These are phyloP conservation scores for Parotocinclus haroldoi DNA, from an alignment of 2,797 vertebrate species.

Conservation along the genomic window DNA sequence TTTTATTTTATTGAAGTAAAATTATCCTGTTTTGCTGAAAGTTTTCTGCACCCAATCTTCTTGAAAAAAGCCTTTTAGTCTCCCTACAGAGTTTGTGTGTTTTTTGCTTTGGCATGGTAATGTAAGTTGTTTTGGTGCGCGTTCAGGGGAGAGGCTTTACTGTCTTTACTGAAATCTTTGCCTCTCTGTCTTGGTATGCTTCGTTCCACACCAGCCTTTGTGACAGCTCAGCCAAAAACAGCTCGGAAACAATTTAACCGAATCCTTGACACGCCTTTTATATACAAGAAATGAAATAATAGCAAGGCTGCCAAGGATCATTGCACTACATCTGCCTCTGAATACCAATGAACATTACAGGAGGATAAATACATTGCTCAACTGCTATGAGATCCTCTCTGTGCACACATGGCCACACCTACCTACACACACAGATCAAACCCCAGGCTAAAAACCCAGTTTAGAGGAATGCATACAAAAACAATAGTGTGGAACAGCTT, in stretches of 20 bases:
- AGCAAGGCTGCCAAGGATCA: constrained; percentile 56
- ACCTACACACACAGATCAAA: too few relatives aligned
- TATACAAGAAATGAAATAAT: constrained; percentile 65
- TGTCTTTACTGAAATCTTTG: constrained; percentile 19
- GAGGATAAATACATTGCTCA: constrained; percentile 56
- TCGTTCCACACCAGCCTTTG: constrained; percentile 37
- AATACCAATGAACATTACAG: constrained; percentile 65
- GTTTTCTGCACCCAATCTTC: too few relatives aligned
- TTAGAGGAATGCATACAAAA: too few relatives aligned
- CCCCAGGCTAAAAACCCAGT: too few relatives aligned
- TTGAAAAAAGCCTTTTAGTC: too few relatives aligned
- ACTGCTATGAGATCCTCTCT: constrained; percentile 30
- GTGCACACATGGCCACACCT: constrained; percentile 5
- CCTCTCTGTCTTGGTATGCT: constrained; percentile 6
- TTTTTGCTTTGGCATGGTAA: constrained; percentile 20
- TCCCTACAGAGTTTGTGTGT: too few relatives aligned
- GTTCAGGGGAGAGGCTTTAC: background rate
- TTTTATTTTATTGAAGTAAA: too few relatives aligned
- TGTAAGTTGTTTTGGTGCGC: constrained; percentile 9
- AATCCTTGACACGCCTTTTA: constrained; percentile 56
- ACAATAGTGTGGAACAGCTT: too few relatives aligned
- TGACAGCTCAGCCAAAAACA: constrained; percentile 59
- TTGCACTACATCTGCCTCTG: constrained; percentile 62
- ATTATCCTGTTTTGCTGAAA: too few relatives aligned
- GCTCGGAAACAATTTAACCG: constrained; percentile 61